Percentiles rank a stretch among this genome's conserved stretches.
phyloP scores from a whole-genome alignment of 2,888 invertebrate genomes.

The Ophioninae sp. region DNA sequence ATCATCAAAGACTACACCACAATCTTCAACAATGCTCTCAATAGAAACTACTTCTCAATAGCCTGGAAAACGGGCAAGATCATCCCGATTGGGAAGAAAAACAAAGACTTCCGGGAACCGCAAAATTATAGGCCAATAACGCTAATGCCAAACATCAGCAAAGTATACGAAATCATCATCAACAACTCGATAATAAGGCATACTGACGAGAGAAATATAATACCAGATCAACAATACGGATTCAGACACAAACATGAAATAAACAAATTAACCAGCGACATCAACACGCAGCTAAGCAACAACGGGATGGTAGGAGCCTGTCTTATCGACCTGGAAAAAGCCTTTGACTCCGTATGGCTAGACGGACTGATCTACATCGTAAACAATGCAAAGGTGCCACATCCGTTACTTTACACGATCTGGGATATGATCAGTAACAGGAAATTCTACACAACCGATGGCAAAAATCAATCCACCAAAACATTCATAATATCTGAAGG shows the following conservation, averaged over 20 bases:
- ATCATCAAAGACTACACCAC: not conserved
- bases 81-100: slow-evolving; percentile 5
- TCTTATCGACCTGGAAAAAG: slow-evolving; percentile 29
- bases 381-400: not conserved
- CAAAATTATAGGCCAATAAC: slow-evolving; percentile 4
- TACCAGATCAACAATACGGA: slow-evolving; percentile 14
- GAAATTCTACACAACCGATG: not conserved
- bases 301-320: slow-evolving; percentile 24
- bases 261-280: slow-evolving; percentile 6
- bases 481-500: not conserved
- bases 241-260: slow-evolving; percentile 22
- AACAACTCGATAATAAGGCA: slow-evolving; percentile 14
- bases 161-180: slow-evolving; percentile 10
- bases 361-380: slow-evolving; percentile 5
- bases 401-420: not conserved
- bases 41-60: not conserved
- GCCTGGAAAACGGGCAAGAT: slow-evolving; percentile 22
- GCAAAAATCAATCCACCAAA: not conserved
- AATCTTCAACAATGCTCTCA: slow-evolving; percentile 1
- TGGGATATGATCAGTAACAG: not conserved
- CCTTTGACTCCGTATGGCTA: slow-evolving; percentile 20
- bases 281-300: not conserved
- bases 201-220: not conserved
- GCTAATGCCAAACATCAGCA: slow-evolving; percentile 6
- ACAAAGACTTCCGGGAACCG: not conserved